Base-by-base conservation (phyloP, 2,888 invertebrate species). In the Chalcosyrphus nemorum region DNA sequence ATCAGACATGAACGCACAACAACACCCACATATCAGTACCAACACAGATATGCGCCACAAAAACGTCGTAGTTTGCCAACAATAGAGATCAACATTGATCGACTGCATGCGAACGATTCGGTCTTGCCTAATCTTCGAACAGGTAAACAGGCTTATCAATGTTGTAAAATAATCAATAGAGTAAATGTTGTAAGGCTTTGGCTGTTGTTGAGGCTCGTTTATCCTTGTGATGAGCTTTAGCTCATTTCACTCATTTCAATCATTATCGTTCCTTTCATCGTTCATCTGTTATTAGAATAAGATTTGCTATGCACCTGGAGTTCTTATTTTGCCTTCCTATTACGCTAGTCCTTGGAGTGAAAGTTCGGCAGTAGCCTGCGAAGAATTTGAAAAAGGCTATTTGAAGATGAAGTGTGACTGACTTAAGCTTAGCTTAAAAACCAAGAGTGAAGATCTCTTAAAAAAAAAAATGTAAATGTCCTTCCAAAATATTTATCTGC, bases 1-100 rank as follows among this genome's bases (percentile, higher is more conserved):
- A 94, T 95, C 21, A 93, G 93, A 80, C 95, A 95, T 89, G 95
- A 95, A 90, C 93, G 92, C 50, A 90, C 92, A n/a, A 76, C 77
- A 9, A 80, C 78, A 27, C 70, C 84, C 11, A 70, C 74, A 11
- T 65, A 70, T 75, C 78, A 75, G 32, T 80, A 80, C 80, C 74
- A 35, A 11, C 74, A 75, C 43, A 56, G 35, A 41, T 84, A 87
- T 47, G 77, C 78, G 56, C 77, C 86, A 52, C 91, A 90, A 81
- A 92, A 92, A 87, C 91, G 92, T 63, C 90, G 90, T 84, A 92
- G 92, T 87, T 89, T 92, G 86, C 91, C 92, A 72, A 89, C 88
- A 74, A 89, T 92, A 68, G 90, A 91, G 75, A 88, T 91, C 61
- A 89, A 90, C 86, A 89, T 92, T 70, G 92, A 91, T 88, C 90